Conservation (phyloP, 2,797 vertebrate genomes). For the Tarsius wallacei region DNA sequence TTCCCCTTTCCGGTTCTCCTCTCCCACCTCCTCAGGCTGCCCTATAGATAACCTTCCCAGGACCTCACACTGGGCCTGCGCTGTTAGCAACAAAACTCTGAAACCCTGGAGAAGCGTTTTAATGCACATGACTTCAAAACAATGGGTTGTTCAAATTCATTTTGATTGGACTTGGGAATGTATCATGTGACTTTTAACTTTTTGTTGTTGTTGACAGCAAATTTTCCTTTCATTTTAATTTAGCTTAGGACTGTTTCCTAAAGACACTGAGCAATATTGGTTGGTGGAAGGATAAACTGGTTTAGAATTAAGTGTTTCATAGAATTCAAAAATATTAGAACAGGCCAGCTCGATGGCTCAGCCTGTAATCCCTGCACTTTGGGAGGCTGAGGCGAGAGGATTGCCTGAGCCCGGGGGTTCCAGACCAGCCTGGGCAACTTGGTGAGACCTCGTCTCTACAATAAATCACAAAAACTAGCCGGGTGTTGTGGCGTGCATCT, state of each 20-base stretch:
- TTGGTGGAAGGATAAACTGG: neutral
- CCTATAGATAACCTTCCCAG: neutral
- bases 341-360: neutral
- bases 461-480: too few species aligned
- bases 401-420: too few species aligned
- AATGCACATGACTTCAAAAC: conserved; percentile 3
- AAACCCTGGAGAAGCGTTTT: neutral
- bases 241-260: neutral
- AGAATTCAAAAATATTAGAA: neutral
- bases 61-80: neutral
- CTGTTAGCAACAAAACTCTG: neutral
- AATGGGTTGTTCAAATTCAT: neutral
- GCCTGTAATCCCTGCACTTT: too few species aligned
- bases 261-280: neutral
- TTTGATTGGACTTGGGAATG: conserved; percentile 19
- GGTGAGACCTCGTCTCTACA: too few species aligned
- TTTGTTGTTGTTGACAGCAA: neutral
- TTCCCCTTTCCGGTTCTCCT: neutral
- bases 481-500: too few species aligned
- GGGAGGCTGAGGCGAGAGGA: too few species aligned
- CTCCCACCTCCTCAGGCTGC: neutral
- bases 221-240: neutral
- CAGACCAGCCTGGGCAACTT: too few species aligned
- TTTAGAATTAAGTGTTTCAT: neutral
- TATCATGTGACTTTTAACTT: conserved; percentile 37